Evolutionary conservation across 2,113 vertebrate genomes (phyloP).

Genomic region (Saguinus imperator): DNA sequence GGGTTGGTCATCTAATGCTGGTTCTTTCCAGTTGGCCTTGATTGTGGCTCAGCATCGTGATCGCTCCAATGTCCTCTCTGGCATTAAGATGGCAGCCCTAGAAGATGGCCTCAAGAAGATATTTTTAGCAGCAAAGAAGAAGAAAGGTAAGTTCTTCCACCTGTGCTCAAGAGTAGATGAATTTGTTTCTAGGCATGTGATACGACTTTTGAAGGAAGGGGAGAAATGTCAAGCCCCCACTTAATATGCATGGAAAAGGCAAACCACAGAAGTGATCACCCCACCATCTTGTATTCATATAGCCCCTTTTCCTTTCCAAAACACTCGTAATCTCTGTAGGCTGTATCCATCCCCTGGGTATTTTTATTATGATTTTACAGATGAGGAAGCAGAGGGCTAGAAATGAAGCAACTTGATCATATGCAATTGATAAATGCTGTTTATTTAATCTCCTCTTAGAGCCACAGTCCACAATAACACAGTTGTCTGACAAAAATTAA

Average conservation of each 20-base stretch:
- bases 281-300: not conserved
- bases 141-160: slow-evolving; percentile 84
- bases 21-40: no score
- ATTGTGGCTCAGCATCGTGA: slow-evolving; percentile 75
- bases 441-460: not conserved
- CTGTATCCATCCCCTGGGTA: not conserved
- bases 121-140: slow-evolving; percentile 87
- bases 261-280: not conserved
- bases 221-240: not conserved
- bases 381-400: not conserved
- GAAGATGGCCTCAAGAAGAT: slow-evolving; percentile 94
- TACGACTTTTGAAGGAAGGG: not conserved
- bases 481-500: not conserved
- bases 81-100: slow-evolving; percentile 90
- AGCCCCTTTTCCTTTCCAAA: not conserved
- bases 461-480: not conserved
- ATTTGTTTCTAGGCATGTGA: not conserved
- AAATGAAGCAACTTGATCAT: not conserved
- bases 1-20: not conserved
- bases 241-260: not conserved
- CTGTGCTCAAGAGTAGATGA: not conserved
- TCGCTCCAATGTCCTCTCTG: slow-evolving; percentile 89
- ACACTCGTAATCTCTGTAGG: not conserved
- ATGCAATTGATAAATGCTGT: not conserved
- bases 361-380: not conserved